phyloP scores from a whole-genome alignment of 1,140 invertebrate species.

The Drosophila tristis region DNA sequence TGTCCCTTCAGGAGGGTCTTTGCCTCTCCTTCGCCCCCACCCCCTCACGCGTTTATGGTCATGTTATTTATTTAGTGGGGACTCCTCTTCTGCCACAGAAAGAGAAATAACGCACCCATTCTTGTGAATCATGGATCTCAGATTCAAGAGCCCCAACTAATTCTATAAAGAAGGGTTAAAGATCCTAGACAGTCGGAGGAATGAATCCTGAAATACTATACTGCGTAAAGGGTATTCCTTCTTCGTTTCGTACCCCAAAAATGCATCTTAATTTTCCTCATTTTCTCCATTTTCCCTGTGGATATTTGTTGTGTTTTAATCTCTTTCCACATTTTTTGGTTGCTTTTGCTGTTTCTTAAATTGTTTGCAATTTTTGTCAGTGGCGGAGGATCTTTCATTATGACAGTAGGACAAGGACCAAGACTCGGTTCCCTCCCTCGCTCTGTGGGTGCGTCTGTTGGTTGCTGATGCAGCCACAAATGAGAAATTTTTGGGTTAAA shows the following conservation, averaged over 20 bases:
- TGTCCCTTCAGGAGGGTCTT: too few species aligned
- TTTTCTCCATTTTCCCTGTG: conserved; percentile 5
- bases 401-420: conserved; percentile 56
- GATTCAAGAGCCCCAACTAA: too few species aligned
- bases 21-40: not conserved
- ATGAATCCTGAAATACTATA: too few species aligned
- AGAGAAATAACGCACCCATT: too few species aligned
- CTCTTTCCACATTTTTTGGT: conserved; percentile 8
- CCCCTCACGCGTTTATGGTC: conserved; percentile 46
- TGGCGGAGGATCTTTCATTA: conserved; percentile 61
- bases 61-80: conserved; percentile 67
- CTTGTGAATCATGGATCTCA: too few species aligned
- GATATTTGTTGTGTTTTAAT: conserved; percentile 31
- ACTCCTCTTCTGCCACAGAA: too few species aligned
- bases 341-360: conserved; percentile 60
- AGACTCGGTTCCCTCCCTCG: not conserved
- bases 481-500: too few species aligned
- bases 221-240: conserved; percentile 5
- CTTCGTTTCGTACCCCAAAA: too few species aligned
- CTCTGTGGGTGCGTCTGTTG: too few species aligned
- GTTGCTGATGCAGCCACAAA: too few species aligned
- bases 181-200: too few species aligned
- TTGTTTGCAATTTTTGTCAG: conserved; percentile 77
- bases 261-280: conserved; percentile 14
- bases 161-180: too few species aligned